Evolutionary conservation across 2,797 vertebrate species (phyloP).

Genomic region (Fringilla coelebs): DNA sequence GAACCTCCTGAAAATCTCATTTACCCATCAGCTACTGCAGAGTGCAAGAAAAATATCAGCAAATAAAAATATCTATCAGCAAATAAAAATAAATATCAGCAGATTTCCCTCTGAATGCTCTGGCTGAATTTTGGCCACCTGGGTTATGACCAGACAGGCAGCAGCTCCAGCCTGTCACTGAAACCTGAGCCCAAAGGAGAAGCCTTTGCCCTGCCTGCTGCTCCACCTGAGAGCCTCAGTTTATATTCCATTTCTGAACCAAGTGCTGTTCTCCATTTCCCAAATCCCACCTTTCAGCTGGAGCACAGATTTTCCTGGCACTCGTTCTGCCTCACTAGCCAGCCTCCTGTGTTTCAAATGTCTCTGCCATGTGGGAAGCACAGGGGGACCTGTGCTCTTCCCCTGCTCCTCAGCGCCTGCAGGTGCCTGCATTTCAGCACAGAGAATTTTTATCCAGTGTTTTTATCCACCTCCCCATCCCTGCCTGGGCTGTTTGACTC

Average conservation of each 20-base stretch:
- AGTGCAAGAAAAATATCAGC: neutral
- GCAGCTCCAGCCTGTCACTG: neutral
- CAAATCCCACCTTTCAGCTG: neutral
- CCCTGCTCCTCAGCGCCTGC: neutral
- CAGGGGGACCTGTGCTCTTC: neutral
- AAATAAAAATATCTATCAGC: neutral
- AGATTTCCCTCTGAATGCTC: neutral
- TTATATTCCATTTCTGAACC: neutral
- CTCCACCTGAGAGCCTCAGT: neutral
- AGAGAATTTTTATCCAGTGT: neutral
- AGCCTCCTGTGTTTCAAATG: neutral
- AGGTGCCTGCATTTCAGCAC: neutral
- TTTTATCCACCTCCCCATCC: neutral
- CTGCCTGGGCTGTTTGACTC: slow-evolving; percentile 5
- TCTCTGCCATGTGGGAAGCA: slow-evolving; percentile 13
- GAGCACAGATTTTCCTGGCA: neutral
- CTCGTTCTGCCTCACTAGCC: neutral
- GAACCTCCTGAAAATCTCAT: neutral
- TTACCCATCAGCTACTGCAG: neutral
- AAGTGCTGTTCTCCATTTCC: neutral
- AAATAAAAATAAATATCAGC: neutral
- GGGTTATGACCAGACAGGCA: neutral
- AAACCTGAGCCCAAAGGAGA: neutral
- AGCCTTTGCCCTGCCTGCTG: neutral
- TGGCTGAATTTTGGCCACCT: neutral